Percentiles rank a stretch among this genome's conserved stretches.
phyloP scores from a whole-genome alignment of 2,113 vertebrate species.

The Circaetus gallicus region DNA sequence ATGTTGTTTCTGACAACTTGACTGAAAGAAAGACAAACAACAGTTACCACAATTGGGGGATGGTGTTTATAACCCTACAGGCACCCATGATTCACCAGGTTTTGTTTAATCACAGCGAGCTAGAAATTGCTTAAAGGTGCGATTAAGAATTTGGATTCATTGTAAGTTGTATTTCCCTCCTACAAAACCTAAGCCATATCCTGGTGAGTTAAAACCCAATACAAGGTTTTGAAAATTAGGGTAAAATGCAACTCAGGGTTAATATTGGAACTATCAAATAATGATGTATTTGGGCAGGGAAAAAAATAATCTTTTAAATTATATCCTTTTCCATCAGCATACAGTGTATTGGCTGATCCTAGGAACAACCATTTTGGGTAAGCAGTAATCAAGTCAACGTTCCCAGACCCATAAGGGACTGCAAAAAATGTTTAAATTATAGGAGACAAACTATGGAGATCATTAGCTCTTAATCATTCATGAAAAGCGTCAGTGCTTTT shows the following conservation, averaged over 20 bases:
- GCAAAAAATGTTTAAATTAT: slow-evolving; percentile 32
- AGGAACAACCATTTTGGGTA: slow-evolving; percentile 1
- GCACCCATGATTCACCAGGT: slow-evolving; percentile 50
- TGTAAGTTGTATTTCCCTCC: background rate
- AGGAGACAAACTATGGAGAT: slow-evolving; percentile 21
- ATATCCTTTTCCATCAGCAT: background rate
- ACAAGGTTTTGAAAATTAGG: background rate
- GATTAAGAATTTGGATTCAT: slow-evolving; percentile 35
- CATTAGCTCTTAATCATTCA: slow-evolving; percentile 40
- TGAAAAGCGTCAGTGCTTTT: slow-evolving; percentile 17
- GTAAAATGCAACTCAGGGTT: background rate
- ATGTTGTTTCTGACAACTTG: slow-evolving; percentile 55
- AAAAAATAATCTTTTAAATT: background rate
- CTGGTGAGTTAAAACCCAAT: background rate
- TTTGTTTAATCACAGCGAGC: slow-evolving; percentile 33
- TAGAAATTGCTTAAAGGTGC: slow-evolving; percentile 48
- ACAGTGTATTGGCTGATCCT: background rate
- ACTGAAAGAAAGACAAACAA: slow-evolving; percentile 48
- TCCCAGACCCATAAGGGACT: background rate
- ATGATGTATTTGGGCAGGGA: background rate
- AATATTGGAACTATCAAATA: background rate
- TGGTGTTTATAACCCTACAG: slow-evolving; percentile 55
- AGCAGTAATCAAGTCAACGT: slow-evolving; percentile 8
- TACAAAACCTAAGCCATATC: background rate
- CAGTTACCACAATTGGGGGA: slow-evolving; percentile 52